Percentiles rank a stretch among this genome's conserved stretches.
phyloP scores from a whole-genome alignment of 2,888 invertebrate species.

The Julus scanicus region DNA sequence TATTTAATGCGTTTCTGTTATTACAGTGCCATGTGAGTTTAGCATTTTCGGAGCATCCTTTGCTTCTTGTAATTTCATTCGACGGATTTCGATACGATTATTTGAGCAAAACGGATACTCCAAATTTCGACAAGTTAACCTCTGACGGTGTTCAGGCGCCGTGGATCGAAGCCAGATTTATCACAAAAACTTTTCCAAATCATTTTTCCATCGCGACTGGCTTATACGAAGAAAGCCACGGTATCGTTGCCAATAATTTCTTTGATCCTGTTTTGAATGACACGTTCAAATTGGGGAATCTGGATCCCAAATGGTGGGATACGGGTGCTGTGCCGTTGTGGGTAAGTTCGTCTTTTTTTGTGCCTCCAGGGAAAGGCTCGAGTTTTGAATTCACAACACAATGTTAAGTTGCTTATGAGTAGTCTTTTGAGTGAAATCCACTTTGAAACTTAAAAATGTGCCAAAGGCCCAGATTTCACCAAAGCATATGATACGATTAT shows the following conservation, averaged over 20 bases:
- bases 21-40: not conserved
- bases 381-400: too few relatives aligned
- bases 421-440: too few relatives aligned
- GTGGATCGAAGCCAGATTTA: constrained; percentile 56
- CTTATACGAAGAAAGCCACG: constrained; percentile 65
- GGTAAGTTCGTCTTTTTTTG: too few relatives aligned
- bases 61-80: constrained; percentile 56
- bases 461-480: too few relatives aligned
- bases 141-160: constrained; percentile 53
- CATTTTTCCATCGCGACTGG: constrained; percentile 60
- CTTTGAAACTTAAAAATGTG: too few relatives aligned
- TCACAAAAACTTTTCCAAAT: constrained; percentile 58
- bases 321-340: constrained; percentile 57
- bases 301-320: constrained; percentile 58
- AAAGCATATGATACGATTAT: too few relatives aligned
- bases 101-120: constrained; percentile 38
- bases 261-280: constrained; percentile 63
- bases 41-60: constrained; percentile 41
- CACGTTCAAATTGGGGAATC: constrained; percentile 59
- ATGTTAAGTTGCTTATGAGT: too few relatives aligned
- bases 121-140: constrained; percentile 51
- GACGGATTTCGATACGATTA: constrained; percentile 58
- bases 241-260: constrained; percentile 66
- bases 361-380: too few relatives aligned
- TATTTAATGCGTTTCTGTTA: not conserved